phyloP scores from a whole-genome alignment of 2,113 vertebrate genomes.

The Percopsis transmontana region DNA sequence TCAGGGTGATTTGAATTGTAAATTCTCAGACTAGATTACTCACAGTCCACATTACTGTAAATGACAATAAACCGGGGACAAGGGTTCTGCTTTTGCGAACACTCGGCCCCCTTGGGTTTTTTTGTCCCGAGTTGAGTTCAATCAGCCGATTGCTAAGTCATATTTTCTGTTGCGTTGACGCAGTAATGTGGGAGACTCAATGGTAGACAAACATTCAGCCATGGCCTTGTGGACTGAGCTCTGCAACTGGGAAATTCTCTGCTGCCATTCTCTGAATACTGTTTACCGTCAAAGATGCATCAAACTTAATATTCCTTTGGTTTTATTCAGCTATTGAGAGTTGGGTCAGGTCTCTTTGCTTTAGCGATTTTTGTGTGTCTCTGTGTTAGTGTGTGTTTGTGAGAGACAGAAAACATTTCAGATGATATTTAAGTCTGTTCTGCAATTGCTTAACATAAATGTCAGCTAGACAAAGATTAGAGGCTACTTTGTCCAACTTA shows the following conservation, averaged over 20 bases:
- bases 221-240: slow-evolving; percentile 34
- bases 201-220: slow-evolving; percentile 27
- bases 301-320: slow-evolving; percentile 58
- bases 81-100: slow-evolving; percentile 40
- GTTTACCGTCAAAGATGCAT: slow-evolving; percentile 54
- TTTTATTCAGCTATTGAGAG: slow-evolving; percentile 28
- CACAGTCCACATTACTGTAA: slow-evolving; percentile 66
- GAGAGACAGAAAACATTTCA: slow-evolving; percentile 21
- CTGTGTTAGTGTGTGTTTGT: slow-evolving; percentile 12
- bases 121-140: slow-evolving; percentile 23
- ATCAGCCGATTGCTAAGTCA: slow-evolving; percentile 48
- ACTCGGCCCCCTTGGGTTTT: slow-evolving; percentile 43
- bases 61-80: slow-evolving; percentile 44
- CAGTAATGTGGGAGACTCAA: slow-evolving; percentile 54
- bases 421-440: slow-evolving; percentile 14
- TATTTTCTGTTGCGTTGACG: slow-evolving; percentile 61
- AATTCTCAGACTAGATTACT: slow-evolving; percentile 63
- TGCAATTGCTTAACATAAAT: not conserved
- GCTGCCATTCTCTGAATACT: slow-evolving; percentile 38
- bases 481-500: slow-evolving; percentile 4
- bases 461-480: not conserved
- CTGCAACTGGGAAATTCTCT: slow-evolving; percentile 58
- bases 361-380: slow-evolving; percentile 17
- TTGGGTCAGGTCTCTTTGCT: slow-evolving; percentile 40
- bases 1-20: slow-evolving; percentile 43